Percentiles rank a stretch among this genome's conserved stretches.
phyloP scores from a whole-genome alignment of 1,140 invertebrate genomes.

The Leptinotarsa defecta region DNA sequence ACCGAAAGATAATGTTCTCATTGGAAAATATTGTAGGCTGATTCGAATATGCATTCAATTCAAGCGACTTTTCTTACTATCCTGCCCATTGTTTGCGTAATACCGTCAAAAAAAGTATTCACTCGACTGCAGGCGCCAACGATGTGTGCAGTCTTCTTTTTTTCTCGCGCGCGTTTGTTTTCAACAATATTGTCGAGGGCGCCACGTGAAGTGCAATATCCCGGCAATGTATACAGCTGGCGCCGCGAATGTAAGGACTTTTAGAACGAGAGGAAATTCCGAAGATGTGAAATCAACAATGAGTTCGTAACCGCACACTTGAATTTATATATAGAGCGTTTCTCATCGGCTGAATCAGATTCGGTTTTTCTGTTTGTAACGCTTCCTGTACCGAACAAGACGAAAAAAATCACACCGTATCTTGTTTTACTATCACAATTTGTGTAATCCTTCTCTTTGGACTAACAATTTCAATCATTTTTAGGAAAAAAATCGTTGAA shows the following conservation, averaged over 20 bases:
- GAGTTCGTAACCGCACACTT: not conserved
- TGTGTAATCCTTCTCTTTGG: too few relatives aligned
- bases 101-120: not conserved
- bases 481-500: too few relatives aligned
- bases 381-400: too few relatives aligned
- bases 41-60: too few relatives aligned
- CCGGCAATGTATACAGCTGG: not conserved
- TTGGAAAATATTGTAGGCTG: too few relatives aligned
- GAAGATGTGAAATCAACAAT: constrained; percentile 4
- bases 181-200: not conserved
- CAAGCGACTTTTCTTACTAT: too few relatives aligned
- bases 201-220: constrained; percentile 5
- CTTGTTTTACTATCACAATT: too few relatives aligned
- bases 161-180: not conserved
- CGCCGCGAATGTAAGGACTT: not conserved
- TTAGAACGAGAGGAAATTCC: constrained; percentile 1
- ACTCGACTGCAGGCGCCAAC: not conserved
- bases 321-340: not conserved
- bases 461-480: too few relatives aligned
- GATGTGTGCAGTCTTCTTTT: not conserved
- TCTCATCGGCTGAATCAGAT: constrained; percentile 2
- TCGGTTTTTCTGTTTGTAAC: not conserved
- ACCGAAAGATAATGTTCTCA: too few relatives aligned
- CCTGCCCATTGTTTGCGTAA: too few relatives aligned
- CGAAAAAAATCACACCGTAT: too few relatives aligned